Conservation (phyloP, 1,140 invertebrate genomes). For the Psix sp. region DNA sequence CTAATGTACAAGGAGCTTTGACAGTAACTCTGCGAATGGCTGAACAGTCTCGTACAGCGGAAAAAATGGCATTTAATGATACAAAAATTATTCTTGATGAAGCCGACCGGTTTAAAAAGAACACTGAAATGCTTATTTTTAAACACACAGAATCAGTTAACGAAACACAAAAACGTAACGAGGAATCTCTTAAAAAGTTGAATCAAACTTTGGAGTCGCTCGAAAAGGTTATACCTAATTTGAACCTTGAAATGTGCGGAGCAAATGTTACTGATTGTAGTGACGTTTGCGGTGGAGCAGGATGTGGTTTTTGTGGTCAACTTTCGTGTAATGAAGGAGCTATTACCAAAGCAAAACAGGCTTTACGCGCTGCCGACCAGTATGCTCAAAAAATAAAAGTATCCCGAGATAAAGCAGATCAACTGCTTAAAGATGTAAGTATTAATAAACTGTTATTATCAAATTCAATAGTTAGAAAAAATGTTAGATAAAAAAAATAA, state of each 20-base stretch:
- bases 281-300: slow-evolving; percentile 93
- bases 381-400: slow-evolving; percentile 87
- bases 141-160: slow-evolving; percentile 84
- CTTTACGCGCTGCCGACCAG: slow-evolving; percentile 89
- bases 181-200: slow-evolving; percentile 82
- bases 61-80: slow-evolving; percentile 79
- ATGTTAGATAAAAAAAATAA: too few species aligned
- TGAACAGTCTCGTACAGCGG: slow-evolving; percentile 83
- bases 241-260: slow-evolving; percentile 95
- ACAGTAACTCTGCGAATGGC: slow-evolving; percentile 91
- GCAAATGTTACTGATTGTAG: slow-evolving; percentile 91
- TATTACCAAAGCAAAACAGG: slow-evolving; percentile 89
- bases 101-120: slow-evolving; percentile 88
- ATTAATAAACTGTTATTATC: too few species aligned
- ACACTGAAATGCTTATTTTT: slow-evolving; percentile 87
- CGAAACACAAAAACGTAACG: slow-evolving; percentile 83
- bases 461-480: slow-evolving; percentile 3
- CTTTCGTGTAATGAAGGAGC: slow-evolving; percentile 93
- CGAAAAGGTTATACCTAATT: slow-evolving; percentile 85
- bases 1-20: slow-evolving; percentile 95
- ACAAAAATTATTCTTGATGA: slow-evolving; percentile 80
- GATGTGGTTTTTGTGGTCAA: slow-evolving; percentile 93
- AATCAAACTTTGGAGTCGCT: slow-evolving; percentile 82
- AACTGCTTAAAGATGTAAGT: slow-evolving; percentile 80
- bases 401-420: slow-evolving; percentile 87